Percentiles rank a stretch among this genome's conserved stretches.
Conservation (phyloP, 2,113 vertebrate genomes). For the Trematomus loennbergii region DNA sequence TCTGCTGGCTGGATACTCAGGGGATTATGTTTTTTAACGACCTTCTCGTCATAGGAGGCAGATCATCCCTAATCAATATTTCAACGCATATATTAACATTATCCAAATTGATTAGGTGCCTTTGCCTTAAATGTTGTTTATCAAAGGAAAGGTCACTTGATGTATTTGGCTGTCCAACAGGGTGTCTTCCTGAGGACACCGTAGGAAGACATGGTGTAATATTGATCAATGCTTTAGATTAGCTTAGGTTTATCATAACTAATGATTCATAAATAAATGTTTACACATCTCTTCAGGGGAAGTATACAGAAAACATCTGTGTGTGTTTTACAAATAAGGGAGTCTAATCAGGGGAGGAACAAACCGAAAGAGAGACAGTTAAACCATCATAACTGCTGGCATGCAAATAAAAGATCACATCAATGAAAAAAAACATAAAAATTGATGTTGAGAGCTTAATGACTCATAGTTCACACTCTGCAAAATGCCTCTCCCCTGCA, state of each 20-base stretch:
- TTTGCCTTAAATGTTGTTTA: conserved; percentile 71
- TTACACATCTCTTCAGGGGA: conserved; percentile 33
- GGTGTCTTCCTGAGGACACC: conserved; percentile 71
- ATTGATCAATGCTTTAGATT: conserved; percentile 72
- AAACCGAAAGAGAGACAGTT: background rate
- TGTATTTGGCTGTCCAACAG: conserved; percentile 76
- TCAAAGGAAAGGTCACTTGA: conserved; percentile 82
- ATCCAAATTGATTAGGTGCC: conserved; percentile 74
- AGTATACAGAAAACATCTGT: conserved; percentile 13
- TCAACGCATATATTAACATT: conserved; percentile 87
- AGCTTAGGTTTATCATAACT: conserved; percentile 46
- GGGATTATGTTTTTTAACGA: conserved; percentile 81
- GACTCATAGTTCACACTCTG: conserved; percentile 56
- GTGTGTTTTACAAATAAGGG: conserved; percentile 16
- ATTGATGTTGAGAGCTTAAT: conserved; percentile 15
- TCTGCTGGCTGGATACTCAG: conserved; percentile 75
- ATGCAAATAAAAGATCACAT: conserved; percentile 52
- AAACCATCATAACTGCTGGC: conserved; percentile 9
- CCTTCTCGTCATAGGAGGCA: conserved; percentile 71
- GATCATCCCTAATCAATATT: conserved; percentile 84
- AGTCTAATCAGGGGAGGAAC: background rate
- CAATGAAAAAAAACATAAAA: conserved; percentile 9
- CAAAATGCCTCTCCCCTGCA: conserved; percentile 58
- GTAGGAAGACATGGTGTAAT: conserved; percentile 72
- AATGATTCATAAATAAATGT: conserved; percentile 61